A percentile compares a stretch with the other conserved stretches of the same genome.
Evolutionary conservation across 2,888 invertebrate genomes (phyloP).

Genomic region (Epirrhoe alternata): DNA sequence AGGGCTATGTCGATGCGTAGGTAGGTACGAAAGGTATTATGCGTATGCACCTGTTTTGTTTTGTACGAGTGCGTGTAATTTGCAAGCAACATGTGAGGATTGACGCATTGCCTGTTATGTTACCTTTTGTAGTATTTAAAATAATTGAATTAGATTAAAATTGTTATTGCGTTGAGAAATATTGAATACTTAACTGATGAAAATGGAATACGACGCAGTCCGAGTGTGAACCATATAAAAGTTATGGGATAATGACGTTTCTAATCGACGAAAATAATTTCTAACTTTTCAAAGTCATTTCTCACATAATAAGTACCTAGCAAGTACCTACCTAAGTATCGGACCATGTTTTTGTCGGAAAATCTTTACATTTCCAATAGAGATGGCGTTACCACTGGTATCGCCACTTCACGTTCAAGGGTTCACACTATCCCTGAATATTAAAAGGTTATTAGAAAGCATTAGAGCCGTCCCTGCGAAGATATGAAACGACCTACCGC

Average conservation of each 20-base stretch:
- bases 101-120: conserved; percentile 18
- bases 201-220: conserved; percentile 1
- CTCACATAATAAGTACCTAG: too few species aligned
- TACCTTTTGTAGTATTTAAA: not conserved
- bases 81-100: conserved; percentile 46
- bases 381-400: not conserved
- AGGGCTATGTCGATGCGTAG: conserved; percentile 57
- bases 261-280: too few species aligned
- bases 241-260: too few species aligned
- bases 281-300: too few species aligned
- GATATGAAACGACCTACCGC: not conserved
- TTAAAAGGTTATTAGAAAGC: conserved; percentile 10
- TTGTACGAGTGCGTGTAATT: conserved; percentile 32
- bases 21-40: conserved; percentile 51
- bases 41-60: conserved; percentile 70
- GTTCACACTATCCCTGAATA: not conserved
- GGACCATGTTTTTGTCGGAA: too few species aligned
- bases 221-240: not conserved
- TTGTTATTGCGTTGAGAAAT: not conserved
- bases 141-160: not conserved
- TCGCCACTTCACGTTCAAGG: not conserved
- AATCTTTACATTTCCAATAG: too few species aligned
- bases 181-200: not conserved
- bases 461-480: conserved; percentile 2
- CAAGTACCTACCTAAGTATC: too few species aligned